Conservation (phyloP, 2,888 invertebrate species). For the Orthonychiurus folsomi region DNA sequence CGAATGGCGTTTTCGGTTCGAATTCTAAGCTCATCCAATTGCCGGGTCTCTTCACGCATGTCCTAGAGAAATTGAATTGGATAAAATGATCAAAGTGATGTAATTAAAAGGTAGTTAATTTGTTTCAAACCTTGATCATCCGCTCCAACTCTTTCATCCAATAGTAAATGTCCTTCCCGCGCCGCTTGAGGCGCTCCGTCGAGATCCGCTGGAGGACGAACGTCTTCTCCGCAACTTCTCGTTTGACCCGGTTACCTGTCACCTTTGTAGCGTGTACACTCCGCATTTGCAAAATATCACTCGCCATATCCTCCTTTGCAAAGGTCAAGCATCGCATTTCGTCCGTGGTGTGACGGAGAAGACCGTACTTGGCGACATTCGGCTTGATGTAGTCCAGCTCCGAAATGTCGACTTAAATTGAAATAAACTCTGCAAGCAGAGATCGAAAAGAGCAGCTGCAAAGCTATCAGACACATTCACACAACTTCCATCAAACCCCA, state of each 20-base stretch:
- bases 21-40: conserved; percentile 33
- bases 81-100: no score
- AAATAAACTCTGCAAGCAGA: no score
- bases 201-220: conserved; percentile 33
- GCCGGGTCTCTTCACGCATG: conserved; percentile 36
- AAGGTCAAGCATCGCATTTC: conserved; percentile 38
- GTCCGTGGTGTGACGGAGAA: conserved; percentile 37
- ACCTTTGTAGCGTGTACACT: conserved; percentile 37
- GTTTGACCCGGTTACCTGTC: conserved; percentile 23
- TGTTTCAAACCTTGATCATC: no score
- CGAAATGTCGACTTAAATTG: conserved; percentile 36
- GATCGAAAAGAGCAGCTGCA: no score
- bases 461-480: no score
- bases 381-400: conserved; percentile 38
- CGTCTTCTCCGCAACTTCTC: conserved; percentile 34
- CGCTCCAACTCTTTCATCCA: conserved; percentile 68
- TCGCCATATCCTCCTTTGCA: conserved; percentile 36
- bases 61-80: no score
- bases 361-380: conserved; percentile 35
- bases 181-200: conserved; percentile 34
- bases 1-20: conserved; percentile 36
- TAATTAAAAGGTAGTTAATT: no score
- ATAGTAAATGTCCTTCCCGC: conserved; percentile 57
- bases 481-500: no score
- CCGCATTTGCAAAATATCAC: conserved; percentile 35